phyloP scores from a whole-genome alignment of 1,140 invertebrate genomes.

The Drosophila kanapiae region DNA sequence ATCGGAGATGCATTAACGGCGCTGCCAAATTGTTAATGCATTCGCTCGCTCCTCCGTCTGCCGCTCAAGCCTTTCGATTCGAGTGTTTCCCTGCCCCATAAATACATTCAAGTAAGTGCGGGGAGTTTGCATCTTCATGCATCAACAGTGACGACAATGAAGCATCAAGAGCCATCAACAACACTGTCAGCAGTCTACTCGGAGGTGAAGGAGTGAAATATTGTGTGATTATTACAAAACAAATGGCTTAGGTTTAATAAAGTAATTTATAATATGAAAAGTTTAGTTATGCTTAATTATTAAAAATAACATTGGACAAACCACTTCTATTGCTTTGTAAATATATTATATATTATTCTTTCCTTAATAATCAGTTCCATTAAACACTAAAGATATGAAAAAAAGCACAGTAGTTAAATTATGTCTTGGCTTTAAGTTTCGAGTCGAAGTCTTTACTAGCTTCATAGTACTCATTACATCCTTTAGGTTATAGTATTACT shows the following conservation, averaged over 20 bases:
- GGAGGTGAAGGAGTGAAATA: not conserved
- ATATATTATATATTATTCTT: no score
- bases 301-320: not conserved
- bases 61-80: conserved; percentile 36
- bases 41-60: conserved; percentile 46
- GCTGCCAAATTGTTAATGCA: conserved; percentile 77
- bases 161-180: conserved; percentile 2
- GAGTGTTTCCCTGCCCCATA: not conserved
- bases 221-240: not conserved
- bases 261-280: not conserved
- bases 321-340: not conserved
- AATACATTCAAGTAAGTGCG: conserved; percentile 5
- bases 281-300: not conserved
- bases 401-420: no score
- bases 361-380: not conserved
- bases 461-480: no score
- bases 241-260: not conserved
- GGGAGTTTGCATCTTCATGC: conserved; percentile 10
- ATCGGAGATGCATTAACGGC: conserved; percentile 77
- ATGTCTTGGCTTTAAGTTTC: no score
- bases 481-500: no score
- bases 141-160: conserved; percentile 23
- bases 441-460: no score
- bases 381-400: no score
- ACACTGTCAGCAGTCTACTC: not conserved